Base-by-base conservation (phyloP, 2,888 invertebrate species). In the Diaperis boleti region DNA sequence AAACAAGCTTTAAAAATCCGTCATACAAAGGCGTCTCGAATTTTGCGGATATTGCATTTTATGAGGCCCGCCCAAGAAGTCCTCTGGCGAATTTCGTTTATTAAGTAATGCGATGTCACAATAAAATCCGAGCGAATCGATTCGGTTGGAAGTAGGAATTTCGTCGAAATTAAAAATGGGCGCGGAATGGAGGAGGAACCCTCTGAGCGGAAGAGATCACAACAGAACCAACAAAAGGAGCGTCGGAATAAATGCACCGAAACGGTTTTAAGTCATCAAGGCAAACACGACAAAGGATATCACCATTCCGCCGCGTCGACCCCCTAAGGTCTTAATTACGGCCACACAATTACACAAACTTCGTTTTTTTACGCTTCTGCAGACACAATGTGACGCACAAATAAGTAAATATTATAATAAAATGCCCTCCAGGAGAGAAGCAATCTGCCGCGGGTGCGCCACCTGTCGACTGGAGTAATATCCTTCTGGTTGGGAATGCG, bases 271-370 rank as follows among this genome's bases (percentile, higher is more conserved):
- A 63, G 63, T 45, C 63, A 59, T 63, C 59, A 64, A 49, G 59
- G 59, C 59, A 55, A 55, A 59, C 54, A 59, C 64, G 65, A 69
- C 69, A 67, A 69, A 67, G 67, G 59, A 65, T 67, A 63, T 64
- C 64, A 68, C 66, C 64, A 64, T 66, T 62, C 60, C 52, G 60
- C 57, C 62, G 61, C 33, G 20, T 15, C 64, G 65, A 64, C 67
- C 69, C 65, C 69, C 67, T 57, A 47, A 60, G 55, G 66, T 61
- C 69, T 67, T 69, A 69, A 69, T 69, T 69, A 69, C 60, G 11
- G 55, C 52, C 64, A 61, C 65, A 69, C 69, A 69, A 69, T 69
- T 69, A 64, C 60, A 42, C 41, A 39, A 59, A 52, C 50, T 62
- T 56, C 35, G 59, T 61, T 65, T 65, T 65, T 68, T 69, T 64